A percentile compares a stretch with the other conserved stretches of the same genome.
phyloP scores from a whole-genome alignment of 2,797 vertebrate species.

The Octomys mimax region DNA sequence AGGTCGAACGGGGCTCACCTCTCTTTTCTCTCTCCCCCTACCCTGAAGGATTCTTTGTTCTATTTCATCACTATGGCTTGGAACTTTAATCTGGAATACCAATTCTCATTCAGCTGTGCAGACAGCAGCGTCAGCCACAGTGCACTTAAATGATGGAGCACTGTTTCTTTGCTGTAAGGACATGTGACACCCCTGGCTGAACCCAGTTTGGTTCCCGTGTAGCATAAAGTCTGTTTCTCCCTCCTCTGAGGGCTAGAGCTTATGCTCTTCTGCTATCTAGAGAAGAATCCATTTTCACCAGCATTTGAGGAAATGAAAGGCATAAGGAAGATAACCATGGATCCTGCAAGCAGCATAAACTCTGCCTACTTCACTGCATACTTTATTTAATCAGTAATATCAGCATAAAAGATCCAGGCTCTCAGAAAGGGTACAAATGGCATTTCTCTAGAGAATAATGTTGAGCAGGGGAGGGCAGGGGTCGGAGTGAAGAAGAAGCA shows the following conservation, averaged over 20 bases:
- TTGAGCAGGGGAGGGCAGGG: not conserved
- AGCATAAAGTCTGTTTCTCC: not conserved
- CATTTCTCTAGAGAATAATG: not conserved
- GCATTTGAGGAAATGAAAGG: not conserved
- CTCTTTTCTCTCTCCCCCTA: not conserved
- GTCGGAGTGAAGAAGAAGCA: not conserved
- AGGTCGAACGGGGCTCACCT: not conserved
- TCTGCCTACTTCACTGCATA: not conserved
- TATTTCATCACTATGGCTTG: not conserved
- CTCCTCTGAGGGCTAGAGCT: not conserved
- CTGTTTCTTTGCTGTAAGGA: too few relatives aligned
- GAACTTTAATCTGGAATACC: not conserved
- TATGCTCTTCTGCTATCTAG: not conserved
- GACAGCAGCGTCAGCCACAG: not conserved
- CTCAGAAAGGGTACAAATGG: not conserved
- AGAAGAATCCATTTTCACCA: not conserved
- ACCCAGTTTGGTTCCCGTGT: too few relatives aligned
- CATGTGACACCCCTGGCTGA: too few relatives aligned
- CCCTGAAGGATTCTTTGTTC: not conserved
- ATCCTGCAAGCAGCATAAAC: not conserved
- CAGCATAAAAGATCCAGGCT: not conserved
- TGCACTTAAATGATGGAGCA: not conserved
- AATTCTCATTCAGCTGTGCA: too few relatives aligned
- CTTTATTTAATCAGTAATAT: not conserved
- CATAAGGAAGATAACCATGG: not conserved